Evolutionary conservation across 2,797 vertebrate species (phyloP).

Genomic region (Hirundo rustica): DNA sequence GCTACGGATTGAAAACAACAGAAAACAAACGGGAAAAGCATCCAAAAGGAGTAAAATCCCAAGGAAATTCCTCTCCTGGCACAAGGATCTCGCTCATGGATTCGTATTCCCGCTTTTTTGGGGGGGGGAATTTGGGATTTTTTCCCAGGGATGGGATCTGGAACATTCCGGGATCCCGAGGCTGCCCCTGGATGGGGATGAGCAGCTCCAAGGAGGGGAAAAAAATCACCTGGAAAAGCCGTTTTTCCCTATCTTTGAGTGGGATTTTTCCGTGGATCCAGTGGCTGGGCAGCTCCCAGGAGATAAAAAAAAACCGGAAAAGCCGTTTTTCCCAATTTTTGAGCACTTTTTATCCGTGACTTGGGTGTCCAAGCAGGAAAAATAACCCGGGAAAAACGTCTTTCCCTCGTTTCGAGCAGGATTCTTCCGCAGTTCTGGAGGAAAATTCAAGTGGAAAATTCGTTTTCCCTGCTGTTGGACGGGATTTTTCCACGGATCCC

Average conservation of each 20-base stretch:
- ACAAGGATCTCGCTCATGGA: not conserved
- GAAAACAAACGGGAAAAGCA: not conserved
- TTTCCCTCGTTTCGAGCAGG: not conserved
- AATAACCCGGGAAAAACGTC: not conserved
- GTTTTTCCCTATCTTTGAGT: too few species aligned
- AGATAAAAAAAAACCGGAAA: not conserved
- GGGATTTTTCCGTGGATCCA: too few species aligned
- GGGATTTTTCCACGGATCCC: not conserved
- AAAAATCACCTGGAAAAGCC: not conserved
- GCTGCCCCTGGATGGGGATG: too few species aligned
- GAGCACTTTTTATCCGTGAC: not conserved
- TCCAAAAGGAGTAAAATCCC: not conserved
- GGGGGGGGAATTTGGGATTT: not conserved
- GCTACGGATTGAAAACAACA: not conserved
- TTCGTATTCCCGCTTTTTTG: rapidly evolving
- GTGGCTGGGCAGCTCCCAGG: not conserved
- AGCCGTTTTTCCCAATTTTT: not conserved
- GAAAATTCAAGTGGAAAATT: not conserved
- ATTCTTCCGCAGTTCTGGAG: not conserved
- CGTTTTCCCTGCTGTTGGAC: not conserved
- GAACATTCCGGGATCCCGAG: too few species aligned
- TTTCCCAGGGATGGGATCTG: not conserved
- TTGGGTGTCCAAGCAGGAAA: not conserved
- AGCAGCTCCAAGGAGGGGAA: not conserved
- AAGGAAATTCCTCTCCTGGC: not conserved